Percentiles rank a stretch among this genome's conserved stretches.
Conservation (phyloP, 92 coral and sea anemone species). For the Phymanthus crucifer region DNA sequence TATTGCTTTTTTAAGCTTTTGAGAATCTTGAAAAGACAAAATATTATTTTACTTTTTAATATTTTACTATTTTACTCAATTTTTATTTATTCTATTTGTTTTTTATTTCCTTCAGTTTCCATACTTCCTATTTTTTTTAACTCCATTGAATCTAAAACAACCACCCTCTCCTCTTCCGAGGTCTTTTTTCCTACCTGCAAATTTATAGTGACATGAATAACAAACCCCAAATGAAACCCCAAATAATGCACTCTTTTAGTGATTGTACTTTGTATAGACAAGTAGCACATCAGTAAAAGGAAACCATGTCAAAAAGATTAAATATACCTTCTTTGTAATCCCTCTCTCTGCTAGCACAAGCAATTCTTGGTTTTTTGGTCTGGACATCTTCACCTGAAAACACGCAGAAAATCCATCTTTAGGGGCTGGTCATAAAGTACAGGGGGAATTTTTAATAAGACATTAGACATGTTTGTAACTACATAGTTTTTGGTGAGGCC, state of each 20-base stretch:
- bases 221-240: neutral
- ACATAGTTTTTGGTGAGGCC: no score
- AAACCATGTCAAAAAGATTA: neutral
- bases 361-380: neutral
- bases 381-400: constrained; percentile 4
- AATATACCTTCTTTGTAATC: neutral
- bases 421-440: no score
- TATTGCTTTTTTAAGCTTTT: no score
- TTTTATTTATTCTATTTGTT: no score
- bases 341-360: neutral
- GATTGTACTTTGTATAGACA: neutral
- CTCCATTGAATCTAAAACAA: neutral
- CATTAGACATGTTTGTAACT: no score
- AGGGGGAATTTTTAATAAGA: no score
- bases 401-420: neutral
- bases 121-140: no score
- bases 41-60: no score
- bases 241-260: neutral
- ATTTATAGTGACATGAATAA: no score
- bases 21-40: no score
- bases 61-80: neutral
- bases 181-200: neutral
- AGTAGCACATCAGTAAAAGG: neutral
- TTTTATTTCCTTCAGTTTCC: no score
- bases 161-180: constrained; percentile 3